Evolutionary conservation across 2,113 vertebrate genomes (phyloP).

Genomic region (Amphilophus citrinellus): DNA sequence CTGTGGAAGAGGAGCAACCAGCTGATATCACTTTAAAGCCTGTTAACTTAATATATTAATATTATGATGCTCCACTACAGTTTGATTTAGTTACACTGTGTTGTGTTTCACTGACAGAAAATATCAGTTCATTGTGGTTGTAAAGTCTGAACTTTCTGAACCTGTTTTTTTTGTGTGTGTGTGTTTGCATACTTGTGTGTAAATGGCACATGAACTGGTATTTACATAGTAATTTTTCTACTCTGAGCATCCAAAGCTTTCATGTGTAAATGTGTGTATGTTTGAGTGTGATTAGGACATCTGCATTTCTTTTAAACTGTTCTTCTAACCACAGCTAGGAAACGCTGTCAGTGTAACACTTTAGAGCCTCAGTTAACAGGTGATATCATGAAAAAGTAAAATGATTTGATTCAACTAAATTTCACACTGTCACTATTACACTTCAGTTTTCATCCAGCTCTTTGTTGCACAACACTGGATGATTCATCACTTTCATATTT

Average conservation of each 20-base stretch:
- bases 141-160: background rate
- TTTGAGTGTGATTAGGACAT: background rate
- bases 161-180: too few species aligned
- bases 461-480: background rate
- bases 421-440: rapidly evolving
- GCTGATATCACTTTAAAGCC: background rate
- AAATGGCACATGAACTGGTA: background rate
- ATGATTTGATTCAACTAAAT: background rate
- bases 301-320: background rate
- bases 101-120: background rate
- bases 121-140: background rate
- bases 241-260: background rate
- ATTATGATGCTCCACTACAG: background rate
- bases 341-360: background rate
- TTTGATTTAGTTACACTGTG: background rate
- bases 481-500: background rate
- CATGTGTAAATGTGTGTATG: background rate
- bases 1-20: rapidly evolving
- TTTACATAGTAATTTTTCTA: background rate
- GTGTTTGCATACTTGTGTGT: background rate
- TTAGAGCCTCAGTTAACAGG: background rate
- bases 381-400: background rate
- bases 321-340: background rate
- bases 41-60: background rate
- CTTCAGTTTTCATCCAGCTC: background rate